Percentiles rank a stretch among this genome's conserved stretches.
Evolutionary conservation across 2,797 vertebrate species (phyloP).

Genomic region (Cyprinella venusta): DNA sequence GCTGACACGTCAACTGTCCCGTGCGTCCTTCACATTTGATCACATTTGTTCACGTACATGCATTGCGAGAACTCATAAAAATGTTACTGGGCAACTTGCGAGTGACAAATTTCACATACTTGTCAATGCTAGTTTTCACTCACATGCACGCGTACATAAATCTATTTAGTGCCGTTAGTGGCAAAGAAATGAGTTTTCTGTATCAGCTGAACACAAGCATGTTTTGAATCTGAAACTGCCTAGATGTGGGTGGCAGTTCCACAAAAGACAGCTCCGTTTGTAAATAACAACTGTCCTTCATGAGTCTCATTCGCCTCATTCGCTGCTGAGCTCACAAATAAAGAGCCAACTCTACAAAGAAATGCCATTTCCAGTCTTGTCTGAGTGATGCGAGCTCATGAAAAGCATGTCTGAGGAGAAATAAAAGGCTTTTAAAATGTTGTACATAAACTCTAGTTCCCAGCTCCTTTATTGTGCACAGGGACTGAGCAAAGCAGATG

Average conservation of each 20-base stretch:
- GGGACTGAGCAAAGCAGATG: slow-evolving; percentile 71
- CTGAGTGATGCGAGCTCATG: slow-evolving; percentile 31
- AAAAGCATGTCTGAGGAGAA: slow-evolving; percentile 37
- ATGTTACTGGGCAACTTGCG: too few species aligned
- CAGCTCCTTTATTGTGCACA: slow-evolving; percentile 60
- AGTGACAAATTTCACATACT: too few species aligned
- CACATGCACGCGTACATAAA: neutral
- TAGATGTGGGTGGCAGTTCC: slow-evolving; percentile 21
- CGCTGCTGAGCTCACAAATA: slow-evolving; percentile 4
- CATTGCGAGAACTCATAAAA: too few species aligned
- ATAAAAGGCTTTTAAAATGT: slow-evolving; percentile 65
- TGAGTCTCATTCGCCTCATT: slow-evolving; percentile 19
- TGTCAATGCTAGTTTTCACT: too few species aligned
- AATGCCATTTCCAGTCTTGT: slow-evolving; percentile 14
- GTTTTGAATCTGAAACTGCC: slow-evolving; percentile 24
- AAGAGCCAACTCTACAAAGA: slow-evolving; percentile 20
- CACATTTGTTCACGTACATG: too few species aligned
- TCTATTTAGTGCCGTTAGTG: neutral
- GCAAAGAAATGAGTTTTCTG: neutral
- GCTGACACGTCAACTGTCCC: too few species aligned
- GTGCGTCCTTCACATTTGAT: too few species aligned
- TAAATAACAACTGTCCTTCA: slow-evolving; percentile 43
- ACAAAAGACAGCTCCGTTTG: slow-evolving; percentile 20
- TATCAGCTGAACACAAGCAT: neutral
- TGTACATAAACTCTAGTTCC: slow-evolving; percentile 58